A percentile compares a stretch with the other conserved stretches of the same genome.
Conservation (phyloP, 2,113 vertebrate genomes). For the Sinocyclocheilus grahami region DNA sequence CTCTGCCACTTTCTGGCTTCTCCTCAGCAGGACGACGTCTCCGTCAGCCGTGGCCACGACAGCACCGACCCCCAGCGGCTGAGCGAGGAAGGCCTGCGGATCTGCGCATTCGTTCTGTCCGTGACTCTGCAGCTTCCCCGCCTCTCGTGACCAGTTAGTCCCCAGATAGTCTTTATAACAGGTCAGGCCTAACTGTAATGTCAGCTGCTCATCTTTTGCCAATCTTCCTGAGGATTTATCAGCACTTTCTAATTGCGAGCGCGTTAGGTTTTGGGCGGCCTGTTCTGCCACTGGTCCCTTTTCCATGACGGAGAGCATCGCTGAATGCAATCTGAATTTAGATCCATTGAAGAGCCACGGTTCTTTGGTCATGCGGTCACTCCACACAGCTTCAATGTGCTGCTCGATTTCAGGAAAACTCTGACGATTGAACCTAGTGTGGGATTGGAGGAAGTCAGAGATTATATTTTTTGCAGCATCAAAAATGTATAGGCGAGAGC, state of each 20-base stretch:
- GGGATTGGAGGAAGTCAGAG: neutral
- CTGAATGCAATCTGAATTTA: constrained; percentile 88
- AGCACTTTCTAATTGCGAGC: neutral
- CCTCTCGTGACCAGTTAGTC: constrained; percentile 84
- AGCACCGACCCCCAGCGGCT: constrained; percentile 87
- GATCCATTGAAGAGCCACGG: constrained; percentile 89
- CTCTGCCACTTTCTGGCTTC: constrained; percentile 84
- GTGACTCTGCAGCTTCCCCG: constrained; percentile 68
- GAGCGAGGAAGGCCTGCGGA: constrained; percentile 80
- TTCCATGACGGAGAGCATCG: constrained; percentile 50
- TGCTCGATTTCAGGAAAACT: constrained; percentile 71
- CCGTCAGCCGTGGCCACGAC: constrained; percentile 76
- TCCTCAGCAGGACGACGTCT: constrained; percentile 81
- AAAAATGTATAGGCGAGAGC: neutral
- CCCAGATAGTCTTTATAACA: constrained; percentile 89
- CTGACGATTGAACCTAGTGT: constrained; percentile 75
- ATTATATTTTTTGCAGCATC: neutral
- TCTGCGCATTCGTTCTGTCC: constrained; percentile 74
- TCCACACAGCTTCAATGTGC: constrained; percentile 79
- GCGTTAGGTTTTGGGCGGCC: neutral
- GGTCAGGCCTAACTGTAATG: constrained; percentile 82
- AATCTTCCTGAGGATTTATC: neutral
- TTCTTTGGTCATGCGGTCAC: constrained; percentile 71
- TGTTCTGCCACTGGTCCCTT: neutral
- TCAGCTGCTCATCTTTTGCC: constrained; percentile 57